A percentile compares a stretch with the other conserved stretches of the same genome.
phyloP scores from a whole-genome alignment of 2,888 invertebrate species.

The Schrankia costaestrigalis region DNA sequence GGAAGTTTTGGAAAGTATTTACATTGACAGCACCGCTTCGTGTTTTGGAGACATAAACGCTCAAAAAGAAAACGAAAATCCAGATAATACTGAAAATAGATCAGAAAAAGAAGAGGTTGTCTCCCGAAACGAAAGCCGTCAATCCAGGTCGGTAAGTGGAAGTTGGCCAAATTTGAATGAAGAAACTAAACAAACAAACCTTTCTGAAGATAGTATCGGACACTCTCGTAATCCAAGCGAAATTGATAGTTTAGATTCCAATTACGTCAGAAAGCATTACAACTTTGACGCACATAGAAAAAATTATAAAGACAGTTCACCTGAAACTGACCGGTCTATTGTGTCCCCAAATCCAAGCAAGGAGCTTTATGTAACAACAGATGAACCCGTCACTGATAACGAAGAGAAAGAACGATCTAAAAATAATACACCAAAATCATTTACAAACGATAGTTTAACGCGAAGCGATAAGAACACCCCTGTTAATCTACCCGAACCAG shows the following conservation, averaged over 20 bases:
- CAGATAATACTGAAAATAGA: conserved; percentile 48
- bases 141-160: conserved; percentile 66
- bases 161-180: conserved; percentile 75
- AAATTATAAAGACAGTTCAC: conserved; percentile 71
- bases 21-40: conserved; percentile 75
- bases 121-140: conserved; percentile 60
- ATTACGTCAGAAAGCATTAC: conserved; percentile 80
- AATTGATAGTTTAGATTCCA: conserved; percentile 81
- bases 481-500: conserved; percentile 34
- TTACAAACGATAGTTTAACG: conserved; percentile 69
- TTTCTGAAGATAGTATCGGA: conserved; percentile 74
- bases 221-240: conserved; percentile 77
- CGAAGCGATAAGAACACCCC: conserved; percentile 59
- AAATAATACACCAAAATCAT: conserved; percentile 73
- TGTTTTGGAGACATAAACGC: conserved; percentile 76
- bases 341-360: conserved; percentile 58
- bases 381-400: conserved; percentile 63
- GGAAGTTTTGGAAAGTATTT: conserved; percentile 74
- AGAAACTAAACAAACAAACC: conserved; percentile 63
- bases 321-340: conserved; percentile 66
- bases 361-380: conserved; percentile 65
- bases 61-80: conserved; percentile 57
- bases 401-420: conserved; percentile 59
- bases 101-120: conserved; percentile 60
- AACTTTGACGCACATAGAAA: conserved; percentile 73